A percentile compares a stretch with the other conserved stretches of the same genome.
phyloP scores from a whole-genome alignment of 2,888 invertebrate species.

The Diabrotica balteata region DNA sequence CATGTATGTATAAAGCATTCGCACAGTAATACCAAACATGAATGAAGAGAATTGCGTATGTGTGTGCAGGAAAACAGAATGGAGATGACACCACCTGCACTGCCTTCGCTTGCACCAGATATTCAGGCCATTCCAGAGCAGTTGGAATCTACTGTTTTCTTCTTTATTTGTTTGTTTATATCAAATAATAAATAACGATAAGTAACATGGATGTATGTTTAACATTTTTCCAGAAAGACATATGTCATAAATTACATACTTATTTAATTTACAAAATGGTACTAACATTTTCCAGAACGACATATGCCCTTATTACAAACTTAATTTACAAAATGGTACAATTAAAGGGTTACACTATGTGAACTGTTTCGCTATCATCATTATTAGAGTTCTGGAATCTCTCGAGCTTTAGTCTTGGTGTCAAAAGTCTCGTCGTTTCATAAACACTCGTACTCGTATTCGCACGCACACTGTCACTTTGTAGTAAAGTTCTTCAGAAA shows the following conservation, averaged over 20 bases:
- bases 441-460: conserved; percentile 42
- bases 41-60: conserved; percentile 59
- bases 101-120: conserved; percentile 45
- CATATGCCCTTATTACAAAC: conserved; percentile 47
- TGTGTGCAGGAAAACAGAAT: conserved; percentile 52
- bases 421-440: conserved; percentile 41
- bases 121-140: conserved; percentile 52
- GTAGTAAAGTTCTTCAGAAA: conserved; percentile 42
- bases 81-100: conserved; percentile 38
- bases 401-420: conserved; percentile 45
- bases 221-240: conserved; percentile 61
- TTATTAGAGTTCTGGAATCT: conserved; percentile 50
- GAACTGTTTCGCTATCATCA: conserved; percentile 53
- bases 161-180: conserved; percentile 34
- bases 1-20: conserved; percentile 66
- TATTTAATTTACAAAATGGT: conserved; percentile 63
- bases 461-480: conserved; percentile 46
- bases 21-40: conserved; percentile 65
- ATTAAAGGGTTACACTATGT: conserved; percentile 58
- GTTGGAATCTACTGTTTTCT: conserved; percentile 36
- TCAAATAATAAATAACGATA: conserved; percentile 56
- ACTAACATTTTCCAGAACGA: conserved; percentile 61
- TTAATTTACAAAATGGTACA: conserved; percentile 64
- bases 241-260: conserved; percentile 34
- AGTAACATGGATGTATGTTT: conserved; percentile 62